Base-by-base conservation (phyloP, 2,113 vertebrate species). In the Oncorhynchus kisutch region DNA sequence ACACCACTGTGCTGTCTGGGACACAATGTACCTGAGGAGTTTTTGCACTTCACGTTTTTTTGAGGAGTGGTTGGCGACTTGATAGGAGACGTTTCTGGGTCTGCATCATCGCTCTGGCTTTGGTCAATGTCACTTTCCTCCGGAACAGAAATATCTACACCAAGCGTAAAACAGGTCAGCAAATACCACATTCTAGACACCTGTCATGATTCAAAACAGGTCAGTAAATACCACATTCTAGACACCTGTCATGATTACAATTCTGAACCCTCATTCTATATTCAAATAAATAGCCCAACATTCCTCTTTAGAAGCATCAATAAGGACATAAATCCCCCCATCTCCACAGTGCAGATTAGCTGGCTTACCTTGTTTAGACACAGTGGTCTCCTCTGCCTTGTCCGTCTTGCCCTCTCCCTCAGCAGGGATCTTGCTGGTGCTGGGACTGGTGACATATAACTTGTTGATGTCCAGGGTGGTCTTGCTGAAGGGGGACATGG, bases 381-480 rank as follows among this genome's bases (percentile, higher is more conserved):
- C 80, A 0, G 78, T 73, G 0, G 81, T 14, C 45, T 98, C 97
- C 45, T 98, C 97, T 0, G 88, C 14, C 70, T 94, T 89, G 60
- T 98, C 96, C 0, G 90, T 39, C 70, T 94, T 88, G 0, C 75
- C 2, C 4, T 98, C 95, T 0, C 90, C 93, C 4, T 97, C 97
- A 0, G 97, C 96, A 0, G 95, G 81, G 73, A 95, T 94, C 87
- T 98, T 99, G 70, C 86, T 91, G 81, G 96, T 94, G 85, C 98
- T 94, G 20, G 88, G 87, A 29, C 94, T 91, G 86, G 96, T 95
- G 85, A 99, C 95, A 0, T 96, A 97, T 0, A 98, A 95, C 82
- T 99, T 99, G 94, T 95, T 96, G 85, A 98, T 96, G 91, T 99
- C 98, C 76, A 97, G 90, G 0, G 94, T 90, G 87, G 97, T 95